Percentiles rank a stretch among this genome's conserved stretches.
Evolutionary conservation across 2,888 invertebrate species (phyloP).

Genomic region (Lumbricus terrestris): DNA sequence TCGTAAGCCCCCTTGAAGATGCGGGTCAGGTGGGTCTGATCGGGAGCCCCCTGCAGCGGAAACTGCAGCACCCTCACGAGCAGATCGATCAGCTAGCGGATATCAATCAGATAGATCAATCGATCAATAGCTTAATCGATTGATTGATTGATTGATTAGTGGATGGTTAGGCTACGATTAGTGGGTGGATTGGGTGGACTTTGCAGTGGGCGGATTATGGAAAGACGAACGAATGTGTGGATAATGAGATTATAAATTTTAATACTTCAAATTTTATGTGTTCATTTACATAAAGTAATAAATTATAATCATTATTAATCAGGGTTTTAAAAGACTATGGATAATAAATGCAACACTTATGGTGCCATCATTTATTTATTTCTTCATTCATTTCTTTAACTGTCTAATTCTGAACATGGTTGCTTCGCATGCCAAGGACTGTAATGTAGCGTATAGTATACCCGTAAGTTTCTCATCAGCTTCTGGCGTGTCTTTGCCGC

Average conservation of each 20-base stretch:
- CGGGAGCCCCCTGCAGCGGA: conserved; percentile 39
- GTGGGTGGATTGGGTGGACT: too few species aligned
- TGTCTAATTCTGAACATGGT: not conserved
- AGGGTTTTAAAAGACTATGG: not conserved
- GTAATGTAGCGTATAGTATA: too few species aligned
- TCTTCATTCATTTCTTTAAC: not conserved
- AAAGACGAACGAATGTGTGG: not conserved
- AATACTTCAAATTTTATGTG: not conserved
- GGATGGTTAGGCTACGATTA: not conserved
- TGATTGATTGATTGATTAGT: too few species aligned
- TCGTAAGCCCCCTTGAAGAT: conserved; percentile 41
- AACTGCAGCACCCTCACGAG: conserved; percentile 42
- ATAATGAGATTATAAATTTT: not conserved
- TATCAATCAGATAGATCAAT: not conserved
- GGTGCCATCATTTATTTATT: not conserved
- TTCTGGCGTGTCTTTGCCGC: conserved; percentile 44
- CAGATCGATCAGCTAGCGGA: conserved; percentile 42
- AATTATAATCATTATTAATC: not conserved
- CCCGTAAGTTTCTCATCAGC: conserved; percentile 44
- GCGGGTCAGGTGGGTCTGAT: conserved; percentile 35
- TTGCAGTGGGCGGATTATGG: too few species aligned
- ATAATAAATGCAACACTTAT: not conserved
- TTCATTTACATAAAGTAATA: not conserved
- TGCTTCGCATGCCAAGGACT: not conserved
- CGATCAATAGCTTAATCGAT: not conserved